These are phyloP conservation scores for Epinotia nisella DNA, from an alignment of 2,888 invertebrate genomes.

Conservation along the genomic window DNA sequence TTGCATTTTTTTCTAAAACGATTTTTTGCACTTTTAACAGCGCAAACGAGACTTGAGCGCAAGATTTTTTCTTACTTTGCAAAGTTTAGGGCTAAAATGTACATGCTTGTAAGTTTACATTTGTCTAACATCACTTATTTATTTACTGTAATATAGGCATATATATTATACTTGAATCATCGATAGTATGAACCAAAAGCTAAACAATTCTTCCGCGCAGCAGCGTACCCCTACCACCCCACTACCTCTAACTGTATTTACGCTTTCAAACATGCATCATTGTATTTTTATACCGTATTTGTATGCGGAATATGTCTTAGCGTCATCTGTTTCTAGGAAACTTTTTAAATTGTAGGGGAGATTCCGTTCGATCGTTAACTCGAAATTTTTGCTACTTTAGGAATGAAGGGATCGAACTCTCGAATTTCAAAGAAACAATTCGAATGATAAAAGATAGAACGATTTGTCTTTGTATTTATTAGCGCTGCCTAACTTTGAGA, in stretches of 20 bases:
- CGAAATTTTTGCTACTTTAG: conserved; percentile 40
- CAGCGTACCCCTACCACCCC: conserved; percentile 32
- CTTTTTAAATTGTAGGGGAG: conserved; percentile 74
- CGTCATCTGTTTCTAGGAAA: conserved; percentile 76
- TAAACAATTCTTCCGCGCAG: background rate
- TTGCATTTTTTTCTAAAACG: too few species aligned
- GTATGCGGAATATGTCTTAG: conserved; percentile 73
- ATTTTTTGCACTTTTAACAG: too few species aligned
- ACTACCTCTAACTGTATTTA: conserved; percentile 64
- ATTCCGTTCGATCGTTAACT: conserved; percentile 52
- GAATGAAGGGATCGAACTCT: conserved; percentile 26
- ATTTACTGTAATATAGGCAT: too few species aligned
- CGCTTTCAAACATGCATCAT: conserved; percentile 72
- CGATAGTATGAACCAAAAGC: too few species aligned
- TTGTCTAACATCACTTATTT: too few species aligned
- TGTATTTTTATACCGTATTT: conserved; percentile 71
- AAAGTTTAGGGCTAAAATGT: too few species aligned
- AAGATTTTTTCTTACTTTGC: too few species aligned
- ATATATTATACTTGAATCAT: too few species aligned
- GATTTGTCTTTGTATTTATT: conserved; percentile 26
- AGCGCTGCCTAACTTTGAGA: background rate
- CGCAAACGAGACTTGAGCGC: too few species aligned
- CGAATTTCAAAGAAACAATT: conserved; percentile 27
- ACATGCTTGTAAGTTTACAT: too few species aligned
- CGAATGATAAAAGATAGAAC: conserved; percentile 25